Evolutionary conservation across 2,113 vertebrate species (phyloP).

Genomic region (Protomyctophum bolini): DNA sequence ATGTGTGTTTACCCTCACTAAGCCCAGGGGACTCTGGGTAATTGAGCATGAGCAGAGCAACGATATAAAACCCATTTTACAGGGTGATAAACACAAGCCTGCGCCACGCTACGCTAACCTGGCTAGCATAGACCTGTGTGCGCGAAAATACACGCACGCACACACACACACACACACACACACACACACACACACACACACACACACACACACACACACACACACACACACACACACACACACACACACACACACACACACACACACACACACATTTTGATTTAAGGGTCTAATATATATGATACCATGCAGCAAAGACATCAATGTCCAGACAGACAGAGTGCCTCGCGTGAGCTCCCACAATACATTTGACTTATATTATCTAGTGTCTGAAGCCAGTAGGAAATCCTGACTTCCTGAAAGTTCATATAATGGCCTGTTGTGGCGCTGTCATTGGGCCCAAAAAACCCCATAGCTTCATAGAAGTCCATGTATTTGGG

Average conservation of each 20-base stretch:
- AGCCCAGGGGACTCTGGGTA: conserved; percentile 74
- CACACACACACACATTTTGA: conserved; percentile 12
- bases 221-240: background rate
- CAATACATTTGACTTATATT: too few relatives aligned
- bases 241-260: conserved; percentile 14
- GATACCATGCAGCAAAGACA: too few relatives aligned
- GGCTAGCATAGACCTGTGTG: background rate
- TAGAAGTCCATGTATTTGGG: too few relatives aligned
- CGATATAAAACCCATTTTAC: conserved; percentile 75
- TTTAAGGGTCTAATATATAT: too few relatives aligned
- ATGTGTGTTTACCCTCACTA: conserved; percentile 77
- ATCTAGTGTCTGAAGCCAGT: too few relatives aligned
- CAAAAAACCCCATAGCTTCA: too few relatives aligned
- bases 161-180: background rate
- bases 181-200: conserved; percentile 14
- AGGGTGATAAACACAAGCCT: conserved; percentile 58
- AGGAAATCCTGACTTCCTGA: too few relatives aligned
- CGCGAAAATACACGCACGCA: too few relatives aligned
- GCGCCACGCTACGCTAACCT: conserved; percentile 27
- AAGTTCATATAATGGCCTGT: too few relatives aligned
- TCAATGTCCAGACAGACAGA: too few relatives aligned
- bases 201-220: conserved; percentile 17
- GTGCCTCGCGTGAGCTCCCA: too few relatives aligned
- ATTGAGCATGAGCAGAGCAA: conserved; percentile 82
- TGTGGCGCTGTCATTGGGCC: too few relatives aligned